These are phyloP conservation scores for Acrocephalus arundinaceus DNA, from an alignment of 2,113 vertebrate genomes.

Conservation along the genomic window DNA sequence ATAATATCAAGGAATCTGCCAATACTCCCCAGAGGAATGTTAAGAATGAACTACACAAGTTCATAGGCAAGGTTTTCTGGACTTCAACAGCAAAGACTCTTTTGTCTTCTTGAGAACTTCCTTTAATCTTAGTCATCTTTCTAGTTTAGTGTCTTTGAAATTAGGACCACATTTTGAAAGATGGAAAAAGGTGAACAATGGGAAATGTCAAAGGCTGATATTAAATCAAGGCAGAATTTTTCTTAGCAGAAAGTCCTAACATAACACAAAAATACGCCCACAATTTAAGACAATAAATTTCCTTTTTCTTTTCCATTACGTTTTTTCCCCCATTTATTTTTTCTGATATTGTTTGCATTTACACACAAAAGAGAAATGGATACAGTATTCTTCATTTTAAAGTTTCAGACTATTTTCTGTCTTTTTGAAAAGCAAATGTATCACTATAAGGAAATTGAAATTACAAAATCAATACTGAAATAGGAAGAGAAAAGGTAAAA, in stretches of 20 bases:
- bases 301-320: neutral
- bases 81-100: neutral
- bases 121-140: neutral
- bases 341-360: neutral
- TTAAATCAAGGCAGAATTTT: neutral
- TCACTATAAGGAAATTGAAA: neutral
- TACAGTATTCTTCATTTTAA: neutral
- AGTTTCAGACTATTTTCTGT: neutral
- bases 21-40: neutral
- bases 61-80: neutral
- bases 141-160: neutral
- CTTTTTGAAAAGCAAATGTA: neutral
- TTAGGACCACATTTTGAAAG: neutral
- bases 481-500: neutral
- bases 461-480: neutral
- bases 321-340: neutral
- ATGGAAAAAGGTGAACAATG: neutral
- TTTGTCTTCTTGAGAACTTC: neutral
- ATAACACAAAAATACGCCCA: neutral
- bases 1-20: neutral
- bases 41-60: neutral
- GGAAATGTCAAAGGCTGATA: neutral
- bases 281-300: neutral
- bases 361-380: neutral
- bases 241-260: neutral